Evolutionary conservation across 2,888 invertebrate species (phyloP).

Genomic region (Drosophila koepferae): DNA sequence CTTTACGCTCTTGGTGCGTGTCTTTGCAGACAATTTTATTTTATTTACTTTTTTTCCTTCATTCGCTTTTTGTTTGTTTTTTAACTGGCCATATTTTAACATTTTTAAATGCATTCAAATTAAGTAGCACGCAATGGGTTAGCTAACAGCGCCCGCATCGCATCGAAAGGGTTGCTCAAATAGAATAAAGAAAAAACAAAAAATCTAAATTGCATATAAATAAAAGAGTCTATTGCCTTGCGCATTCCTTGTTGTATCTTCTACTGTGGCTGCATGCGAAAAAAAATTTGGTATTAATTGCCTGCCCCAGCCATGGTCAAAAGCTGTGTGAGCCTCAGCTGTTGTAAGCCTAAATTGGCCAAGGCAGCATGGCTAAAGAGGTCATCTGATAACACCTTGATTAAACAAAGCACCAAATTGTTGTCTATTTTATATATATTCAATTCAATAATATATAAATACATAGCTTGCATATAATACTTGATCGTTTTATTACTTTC

Average conservation of each 20-base stretch:
- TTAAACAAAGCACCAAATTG: not conserved
- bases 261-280: constrained; percentile 1
- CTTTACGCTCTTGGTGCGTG: constrained; percentile 66
- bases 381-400: not conserved
- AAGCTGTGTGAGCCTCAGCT: not conserved
- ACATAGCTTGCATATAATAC: no score
- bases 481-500: no score
- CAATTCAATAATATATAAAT: no score
- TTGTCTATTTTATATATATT: no score
- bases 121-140: constrained; percentile 57
- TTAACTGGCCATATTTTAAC: constrained; percentile 67
- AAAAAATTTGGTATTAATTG: constrained; percentile 24
- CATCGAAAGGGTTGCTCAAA: constrained; percentile 62
- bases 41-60: constrained; percentile 1
- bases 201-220: constrained; percentile 65
- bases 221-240: constrained; percentile 59
- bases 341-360: constrained; percentile 18
- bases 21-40: constrained; percentile 67
- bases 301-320: not conserved
- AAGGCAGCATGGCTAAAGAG: constrained; percentile 7
- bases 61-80: not conserved
- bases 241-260: constrained; percentile 31
- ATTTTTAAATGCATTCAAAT: constrained; percentile 78
- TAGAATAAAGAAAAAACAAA: not conserved
- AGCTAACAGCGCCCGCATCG: constrained; percentile 6